Percentiles rank a stretch among this genome's conserved stretches.
Conservation (phyloP, 2,797 vertebrate species). For the Oophaga sylvatica region DNA sequence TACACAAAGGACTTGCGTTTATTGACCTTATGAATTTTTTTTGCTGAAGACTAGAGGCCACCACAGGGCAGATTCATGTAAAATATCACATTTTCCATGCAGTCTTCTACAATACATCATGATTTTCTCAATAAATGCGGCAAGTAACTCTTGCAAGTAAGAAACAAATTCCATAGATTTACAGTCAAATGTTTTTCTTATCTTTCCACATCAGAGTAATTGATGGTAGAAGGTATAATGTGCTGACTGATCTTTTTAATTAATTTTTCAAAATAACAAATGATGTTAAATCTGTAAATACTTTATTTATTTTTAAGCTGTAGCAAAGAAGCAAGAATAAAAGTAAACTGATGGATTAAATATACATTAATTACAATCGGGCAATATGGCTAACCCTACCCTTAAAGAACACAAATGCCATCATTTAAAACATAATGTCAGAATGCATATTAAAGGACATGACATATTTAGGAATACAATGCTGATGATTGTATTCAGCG, state of each 20-base stretch:
- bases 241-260: not conserved
- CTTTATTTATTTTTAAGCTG: slow-evolving; percentile 31
- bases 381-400: not conserved
- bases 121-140: not conserved
- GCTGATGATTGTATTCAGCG: not conserved
- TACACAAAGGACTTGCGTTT: slow-evolving; percentile 25
- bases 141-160: slow-evolving; percentile 15
- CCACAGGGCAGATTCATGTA: not conserved
- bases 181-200: not conserved
- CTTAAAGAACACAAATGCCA: not conserved
- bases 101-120: not conserved
- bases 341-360: slow-evolving; percentile 8
- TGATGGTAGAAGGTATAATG: too few species aligned
- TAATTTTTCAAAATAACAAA: slow-evolving; percentile 4
- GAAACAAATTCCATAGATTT: not conserved
- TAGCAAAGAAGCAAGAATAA: slow-evolving; percentile 36
- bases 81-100: slow-evolving; percentile 30
- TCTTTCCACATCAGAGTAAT: not conserved
- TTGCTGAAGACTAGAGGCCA: slow-evolving; percentile 16
- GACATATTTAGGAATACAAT: not conserved
- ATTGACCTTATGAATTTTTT: slow-evolving; percentile 25
- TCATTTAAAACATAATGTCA: not conserved
- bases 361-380: slow-evolving; percentile 18
- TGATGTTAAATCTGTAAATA: not conserved
- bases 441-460: not conserved